phyloP scores from a whole-genome alignment of 2,888 invertebrate genomes.

The Heliconius aoede region DNA sequence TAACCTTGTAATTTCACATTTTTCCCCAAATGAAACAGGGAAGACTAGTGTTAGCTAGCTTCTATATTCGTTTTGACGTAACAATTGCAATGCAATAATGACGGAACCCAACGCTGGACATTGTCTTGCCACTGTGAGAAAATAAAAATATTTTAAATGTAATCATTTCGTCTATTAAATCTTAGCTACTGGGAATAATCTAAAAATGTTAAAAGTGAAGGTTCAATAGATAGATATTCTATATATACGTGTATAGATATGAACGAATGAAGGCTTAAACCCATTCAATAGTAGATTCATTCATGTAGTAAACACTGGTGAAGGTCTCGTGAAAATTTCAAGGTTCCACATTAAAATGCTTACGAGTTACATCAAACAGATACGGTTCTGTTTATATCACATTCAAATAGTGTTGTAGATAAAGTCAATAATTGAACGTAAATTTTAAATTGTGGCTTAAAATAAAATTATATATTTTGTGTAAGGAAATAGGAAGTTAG shows the following conservation, averaged over 20 bases:
- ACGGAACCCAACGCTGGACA: not conserved
- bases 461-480: not conserved
- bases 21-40: too few species aligned
- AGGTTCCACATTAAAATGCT: constrained; percentile 7
- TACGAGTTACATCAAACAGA: not conserved
- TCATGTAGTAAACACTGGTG: constrained; percentile 9
- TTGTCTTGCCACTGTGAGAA: not conserved
- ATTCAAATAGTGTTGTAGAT: not conserved
- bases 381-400: constrained; percentile 16
- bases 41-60: too few species aligned
- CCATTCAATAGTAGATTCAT: constrained; percentile 12
- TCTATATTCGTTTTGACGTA: too few species aligned
- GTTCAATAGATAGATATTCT: too few species aligned
- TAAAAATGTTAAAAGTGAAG: not conserved
- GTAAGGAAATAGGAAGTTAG: not conserved
- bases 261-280: not conserved
- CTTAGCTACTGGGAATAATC: not conserved
- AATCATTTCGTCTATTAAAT: too few species aligned
- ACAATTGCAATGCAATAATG: too few species aligned
- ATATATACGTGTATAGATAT: not conserved
- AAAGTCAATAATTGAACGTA: not conserved
- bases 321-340: constrained; percentile 22
- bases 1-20: too few species aligned
- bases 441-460: not conserved
- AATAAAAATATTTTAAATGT: not conserved